Conservation (phyloP, 2,888 invertebrate species). For the Vandiemenella viatica region DNA sequence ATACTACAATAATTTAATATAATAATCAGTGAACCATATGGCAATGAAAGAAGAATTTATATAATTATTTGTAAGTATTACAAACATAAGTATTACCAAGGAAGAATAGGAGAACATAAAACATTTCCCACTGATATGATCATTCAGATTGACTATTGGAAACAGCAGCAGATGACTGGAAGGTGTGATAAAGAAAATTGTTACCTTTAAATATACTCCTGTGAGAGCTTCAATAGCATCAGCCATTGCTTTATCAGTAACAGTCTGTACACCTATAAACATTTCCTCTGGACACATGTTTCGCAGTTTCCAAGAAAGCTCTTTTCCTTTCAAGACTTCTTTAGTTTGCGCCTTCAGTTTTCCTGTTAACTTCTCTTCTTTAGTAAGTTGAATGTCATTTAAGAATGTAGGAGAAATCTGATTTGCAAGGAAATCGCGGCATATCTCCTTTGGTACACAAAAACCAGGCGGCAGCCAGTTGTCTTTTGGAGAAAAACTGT, state of each 20-base stretch:
- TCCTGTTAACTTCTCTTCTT: constrained; percentile 27
- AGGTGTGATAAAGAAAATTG: no score
- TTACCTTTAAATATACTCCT: constrained; percentile 42
- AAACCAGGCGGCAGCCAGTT: constrained; percentile 76
- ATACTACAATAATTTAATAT: no score
- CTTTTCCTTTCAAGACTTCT: constrained; percentile 27
- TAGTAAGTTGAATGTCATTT: constrained; percentile 31
- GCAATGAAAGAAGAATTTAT: no score
- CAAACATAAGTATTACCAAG: no score
- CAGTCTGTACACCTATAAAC: constrained; percentile 32
- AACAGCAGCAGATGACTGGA: no score
- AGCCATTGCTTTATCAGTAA: constrained; percentile 52
- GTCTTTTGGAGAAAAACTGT: constrained; percentile 45
- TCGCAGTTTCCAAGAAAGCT: constrained; percentile 25
- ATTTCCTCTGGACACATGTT: constrained; percentile 27
- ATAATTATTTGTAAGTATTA: no score
- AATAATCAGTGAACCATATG: no score
- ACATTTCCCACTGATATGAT: no score
- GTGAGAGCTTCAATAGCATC: constrained; percentile 78
- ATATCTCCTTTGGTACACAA: constrained; percentile 38
- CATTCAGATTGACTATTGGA: no score
- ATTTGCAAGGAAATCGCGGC: constrained; percentile 28
- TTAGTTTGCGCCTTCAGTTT: constrained; percentile 13
- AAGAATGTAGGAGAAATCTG: constrained; percentile 34
- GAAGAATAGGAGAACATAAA: no score